phyloP scores from a whole-genome alignment of 2,797 vertebrate species.

The Morelia viridis region DNA sequence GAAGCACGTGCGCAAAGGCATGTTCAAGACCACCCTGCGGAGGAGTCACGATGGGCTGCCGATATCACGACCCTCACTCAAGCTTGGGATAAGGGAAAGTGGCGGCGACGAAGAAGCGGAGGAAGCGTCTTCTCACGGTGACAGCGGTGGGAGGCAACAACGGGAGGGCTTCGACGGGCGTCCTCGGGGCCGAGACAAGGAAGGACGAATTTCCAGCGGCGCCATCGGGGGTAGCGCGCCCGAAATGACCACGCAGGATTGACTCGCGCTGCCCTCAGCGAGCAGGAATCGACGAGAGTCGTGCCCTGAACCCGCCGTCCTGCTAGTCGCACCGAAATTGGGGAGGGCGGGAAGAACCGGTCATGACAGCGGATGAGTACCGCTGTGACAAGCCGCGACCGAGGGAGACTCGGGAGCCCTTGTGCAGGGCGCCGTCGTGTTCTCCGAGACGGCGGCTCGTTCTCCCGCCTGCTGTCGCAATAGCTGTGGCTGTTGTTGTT shows the following conservation, averaged over 20 bases:
- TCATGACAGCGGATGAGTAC: not conserved
- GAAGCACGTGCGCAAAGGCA: not conserved
- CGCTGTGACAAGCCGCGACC: not conserved
- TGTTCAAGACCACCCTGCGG: not conserved
- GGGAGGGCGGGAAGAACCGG: not conserved
- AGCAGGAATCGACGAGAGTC: not conserved
- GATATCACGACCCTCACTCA: not conserved
- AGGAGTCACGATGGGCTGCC: not conserved
- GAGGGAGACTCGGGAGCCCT: too few species aligned
- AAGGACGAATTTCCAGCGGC: not conserved
- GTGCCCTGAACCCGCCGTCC: not conserved
- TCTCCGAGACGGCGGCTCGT: too few species aligned
- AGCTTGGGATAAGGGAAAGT: not conserved
- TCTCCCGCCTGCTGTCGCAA: not conserved
- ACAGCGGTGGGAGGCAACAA: not conserved
- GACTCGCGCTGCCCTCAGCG: not conserved
- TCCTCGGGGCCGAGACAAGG: not conserved
- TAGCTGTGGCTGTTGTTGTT: not conserved
- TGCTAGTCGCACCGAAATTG: not conserved
- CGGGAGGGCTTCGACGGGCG: not conserved
- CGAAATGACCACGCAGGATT: not conserved
- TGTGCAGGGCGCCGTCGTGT: not conserved
- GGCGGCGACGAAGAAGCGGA: accelerated
- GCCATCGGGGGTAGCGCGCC: not conserved
- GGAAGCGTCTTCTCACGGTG: not conserved